Percentiles rank a stretch among this genome's conserved stretches.
Evolutionary conservation across 2,888 invertebrate species (phyloP).

Genomic region (Erannis defoliaria): DNA sequence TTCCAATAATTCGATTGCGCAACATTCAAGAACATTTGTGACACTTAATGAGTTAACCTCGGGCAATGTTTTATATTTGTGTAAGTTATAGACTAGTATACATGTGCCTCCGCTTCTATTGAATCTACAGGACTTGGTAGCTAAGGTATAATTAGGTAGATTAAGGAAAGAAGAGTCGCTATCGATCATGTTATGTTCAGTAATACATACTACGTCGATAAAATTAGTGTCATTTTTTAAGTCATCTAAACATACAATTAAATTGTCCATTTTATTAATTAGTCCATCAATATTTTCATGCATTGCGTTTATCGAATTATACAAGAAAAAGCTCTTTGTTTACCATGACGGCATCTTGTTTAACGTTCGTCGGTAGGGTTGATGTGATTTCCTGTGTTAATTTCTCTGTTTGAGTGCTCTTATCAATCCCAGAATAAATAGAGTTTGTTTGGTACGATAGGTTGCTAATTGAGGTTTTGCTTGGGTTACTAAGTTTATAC

Average conservation of each 20-base stretch:
- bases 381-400: background rate
- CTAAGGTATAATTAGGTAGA: constrained; percentile 3
- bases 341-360: background rate
- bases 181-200: constrained; percentile 2
- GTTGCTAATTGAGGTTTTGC: background rate
- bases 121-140: background rate
- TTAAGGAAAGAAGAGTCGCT: background rate
- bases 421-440: background rate
- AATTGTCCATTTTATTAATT: constrained; percentile 2
- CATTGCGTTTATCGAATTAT: constrained; percentile 1
- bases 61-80: constrained; percentile 1
- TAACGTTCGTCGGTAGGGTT: background rate
- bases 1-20: background rate
- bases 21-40: constrained; percentile 2
- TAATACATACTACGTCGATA: background rate
- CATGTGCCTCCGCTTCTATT: constrained; percentile 3
- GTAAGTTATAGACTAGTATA: background rate
- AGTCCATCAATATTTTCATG: constrained; percentile 6
- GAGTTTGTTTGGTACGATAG: background rate
- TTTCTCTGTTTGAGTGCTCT: background rate
- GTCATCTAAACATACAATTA: background rate
- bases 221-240: background rate
- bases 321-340: background rate
- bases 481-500: background rate
- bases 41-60: background rate